A percentile compares a stretch with the other conserved stretches of the same genome.
phyloP scores from a whole-genome alignment of 2,113 vertebrate species.

The Myiozetetes cayanensis region DNA sequence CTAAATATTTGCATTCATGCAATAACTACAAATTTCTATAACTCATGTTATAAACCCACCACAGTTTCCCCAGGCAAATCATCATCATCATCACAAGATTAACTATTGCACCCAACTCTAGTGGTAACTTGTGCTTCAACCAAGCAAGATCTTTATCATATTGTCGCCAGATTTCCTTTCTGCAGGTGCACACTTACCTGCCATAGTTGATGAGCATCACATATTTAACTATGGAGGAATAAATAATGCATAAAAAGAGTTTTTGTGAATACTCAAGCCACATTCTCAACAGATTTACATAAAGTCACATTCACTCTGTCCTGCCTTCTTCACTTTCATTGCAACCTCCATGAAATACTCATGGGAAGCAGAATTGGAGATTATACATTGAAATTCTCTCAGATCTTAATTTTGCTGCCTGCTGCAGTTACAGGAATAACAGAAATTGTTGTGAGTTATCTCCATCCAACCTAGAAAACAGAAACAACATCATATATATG shows the following conservation, averaged over 20 bases:
- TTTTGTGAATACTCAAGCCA: background rate
- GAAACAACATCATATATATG: background rate
- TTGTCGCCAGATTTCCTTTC: background rate
- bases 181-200: background rate
- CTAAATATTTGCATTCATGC: background rate
- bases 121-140: background rate
- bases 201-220: background rate
- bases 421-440: background rate
- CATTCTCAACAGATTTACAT: conserved; percentile 29
- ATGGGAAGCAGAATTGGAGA: background rate
- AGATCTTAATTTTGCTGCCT: conserved; percentile 12
- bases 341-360: background rate
- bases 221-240: background rate
- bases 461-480: background rate
- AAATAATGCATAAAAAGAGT: conserved; percentile 20
- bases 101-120: background rate
- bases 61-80: background rate
- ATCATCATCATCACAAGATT: background rate
- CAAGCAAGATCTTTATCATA: background rate
- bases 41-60: background rate
- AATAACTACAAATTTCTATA: background rate
- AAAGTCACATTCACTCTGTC: conserved; percentile 19
- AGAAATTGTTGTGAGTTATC: background rate
- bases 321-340: background rate
- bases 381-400: background rate